Evolutionary conservation across 2,888 invertebrate species (phyloP), one percentile per base, ranked within the genome.

Genomic region (Thecocarcelia acutangulata): DNA sequence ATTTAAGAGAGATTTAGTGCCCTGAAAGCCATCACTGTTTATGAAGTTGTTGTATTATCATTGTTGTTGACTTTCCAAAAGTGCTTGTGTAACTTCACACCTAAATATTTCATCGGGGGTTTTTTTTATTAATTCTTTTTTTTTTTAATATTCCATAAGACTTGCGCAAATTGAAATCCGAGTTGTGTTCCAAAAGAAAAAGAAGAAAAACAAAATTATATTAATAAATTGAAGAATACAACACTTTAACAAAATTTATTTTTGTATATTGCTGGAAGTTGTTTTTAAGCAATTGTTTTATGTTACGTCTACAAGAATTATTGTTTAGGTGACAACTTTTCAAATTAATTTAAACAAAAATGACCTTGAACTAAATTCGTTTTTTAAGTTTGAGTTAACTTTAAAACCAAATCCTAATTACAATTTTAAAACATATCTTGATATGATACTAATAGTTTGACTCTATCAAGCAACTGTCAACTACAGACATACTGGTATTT

Each of bases 361-460:
- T 75, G 82, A 78, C 82, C 82, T 82, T 82, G 82, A 70, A 66
- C 78, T 74, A 78, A 70, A 74, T 78, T 42, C 33, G 58, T 54
- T 64, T 64, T 64, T 19, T 21, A 13, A 40, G 56, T 54, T 73
- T 56, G 1, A 48, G 56, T 33, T 33, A 42, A 42, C 44, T 56
- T 54, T 1, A 15, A 11, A 50, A 50, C 1, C 9, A 66, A 66
- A 24, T 48, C 58, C 11, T 28, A 66, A 66, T 33, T 8, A 8
- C 33, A 33, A 33, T 33, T 33, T 33, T 33, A 9, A 9, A 33
- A 24, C 24, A 24, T 24, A 24, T 24, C 24, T 24, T 5, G 3
- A 24, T 3, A 5, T 3, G 24, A 5, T 5, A 2, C 24, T 24
- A 24, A 24, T 24, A 24, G 24, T 5, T 24, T 24, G 5, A n/a